Evolutionary conservation across 2,113 vertebrate genomes (phyloP), one percentile per base, ranked within the genome.

Genomic region (Laticauda colubrina): DNA sequence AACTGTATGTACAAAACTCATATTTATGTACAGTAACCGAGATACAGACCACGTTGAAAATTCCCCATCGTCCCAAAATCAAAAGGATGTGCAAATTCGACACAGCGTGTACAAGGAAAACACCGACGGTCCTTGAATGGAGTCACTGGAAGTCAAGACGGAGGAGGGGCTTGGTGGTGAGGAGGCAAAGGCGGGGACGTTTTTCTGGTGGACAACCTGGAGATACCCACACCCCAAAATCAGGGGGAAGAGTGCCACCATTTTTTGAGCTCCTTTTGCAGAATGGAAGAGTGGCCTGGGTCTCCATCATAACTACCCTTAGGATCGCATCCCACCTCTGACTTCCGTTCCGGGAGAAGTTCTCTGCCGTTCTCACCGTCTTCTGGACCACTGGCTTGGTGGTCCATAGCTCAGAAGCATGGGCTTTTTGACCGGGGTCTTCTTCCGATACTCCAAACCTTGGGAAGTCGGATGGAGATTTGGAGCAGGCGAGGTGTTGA

Each of bases 71-170:
- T 24, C 51, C 26, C 81, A 87, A 57, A 59, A 29, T 34, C 20
- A 54, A 81, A 51, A 45, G 88, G 85, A 90, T 93, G 92, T 90
- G 88, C 92, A 93, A 90, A 92, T 64, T 69, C 86, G 88, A 93
- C 93, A 89, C 0, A 0, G 88, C 75, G 53, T n/a, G 87, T 54
- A 93, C 54, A 24, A 85, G 54, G 21, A 57, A 57, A 85, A 93
- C 88, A 61, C 75, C 55, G 0, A 20, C 8, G 29, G 55, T 39
- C 55, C 88, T 57, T 4, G 2, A 54, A 85, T 55, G 39, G 93
- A 85, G 53, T n/a, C 88, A 90, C 24, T 34, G 92, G 90, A 85
- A 90, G 75, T 88, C 88, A 86, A 85, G 88, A 92, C 69, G 1
- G 7, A 54, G 48, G 87, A 11, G 14, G 1, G 54, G 85, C 10